Percentiles rank a stretch among this genome's conserved stretches.
Evolutionary conservation across 2,888 invertebrate species (phyloP).

Genomic region (Oligia latruncula): DNA sequence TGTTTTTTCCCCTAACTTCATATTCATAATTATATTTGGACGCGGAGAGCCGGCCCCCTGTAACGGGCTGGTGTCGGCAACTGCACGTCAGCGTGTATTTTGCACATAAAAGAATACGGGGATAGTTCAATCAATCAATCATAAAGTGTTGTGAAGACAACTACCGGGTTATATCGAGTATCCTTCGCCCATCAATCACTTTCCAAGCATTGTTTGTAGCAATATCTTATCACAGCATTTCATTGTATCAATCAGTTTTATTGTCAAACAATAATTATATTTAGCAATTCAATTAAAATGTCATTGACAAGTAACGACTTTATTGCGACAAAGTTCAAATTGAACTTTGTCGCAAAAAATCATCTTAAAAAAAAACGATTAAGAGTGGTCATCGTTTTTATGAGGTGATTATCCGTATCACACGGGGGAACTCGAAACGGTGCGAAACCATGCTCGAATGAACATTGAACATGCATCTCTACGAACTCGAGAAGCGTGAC

Average conservation of each 20-base stretch:
- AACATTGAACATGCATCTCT: constrained; percentile 19
- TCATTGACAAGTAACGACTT: background rate
- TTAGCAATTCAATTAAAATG: background rate
- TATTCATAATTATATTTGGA: background rate
- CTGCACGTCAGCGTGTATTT: background rate
- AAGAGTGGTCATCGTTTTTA: background rate
- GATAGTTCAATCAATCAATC: background rate
- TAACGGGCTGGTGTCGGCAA: background rate
- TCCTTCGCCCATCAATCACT: background rate
- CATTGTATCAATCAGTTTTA: background rate
- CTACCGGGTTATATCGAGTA: background rate
- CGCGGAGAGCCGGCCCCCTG: background rate
- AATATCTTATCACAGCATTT: background rate
- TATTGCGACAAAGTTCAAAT: background rate
- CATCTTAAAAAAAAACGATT: background rate
- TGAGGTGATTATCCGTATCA: background rate
- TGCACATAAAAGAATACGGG: background rate
- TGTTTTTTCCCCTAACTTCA: background rate
- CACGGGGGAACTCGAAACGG: background rate
- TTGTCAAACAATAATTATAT: background rate
- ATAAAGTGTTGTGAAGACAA: background rate
- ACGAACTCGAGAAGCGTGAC: constrained; percentile 16
- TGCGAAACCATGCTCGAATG: constrained; percentile 19
- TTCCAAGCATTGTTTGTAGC: background rate
- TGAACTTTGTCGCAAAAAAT: background rate